Evolutionary conservation across 2,888 invertebrate species (phyloP), one percentile per base, ranked within the genome.

Genomic region (Acronicta psi): DNA sequence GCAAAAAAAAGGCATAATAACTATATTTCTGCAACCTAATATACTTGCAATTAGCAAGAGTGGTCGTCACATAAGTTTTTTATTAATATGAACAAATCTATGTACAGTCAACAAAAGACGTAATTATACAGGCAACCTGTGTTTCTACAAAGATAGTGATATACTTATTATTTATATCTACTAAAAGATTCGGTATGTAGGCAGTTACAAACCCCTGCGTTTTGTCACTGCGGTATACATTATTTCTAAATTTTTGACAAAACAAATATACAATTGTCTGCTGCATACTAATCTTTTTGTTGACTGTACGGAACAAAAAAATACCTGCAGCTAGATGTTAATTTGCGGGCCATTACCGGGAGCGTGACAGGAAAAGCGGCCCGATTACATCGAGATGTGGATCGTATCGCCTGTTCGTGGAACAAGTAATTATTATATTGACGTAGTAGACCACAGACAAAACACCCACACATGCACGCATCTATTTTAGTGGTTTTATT

Each of bases 331-430:
- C 56, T 66, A 64, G 58, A 75, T 75, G 80, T 77, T 82, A 86
- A 87, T 85, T n/a, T 82, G 81, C 69, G 53, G 61, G 61, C 75
- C 67, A 85, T 87, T 84, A 86, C 77, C 49, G 67, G 59, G 78
- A 84, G 83, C 88, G 86, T 85, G 91, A 90, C 90, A 89, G 89
- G 90, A 91, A 90, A 87, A 83, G 80, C 83, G 73, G 72, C 51
- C 56, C 76, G 87, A 89, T 89, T 86, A 81, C 76, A 84, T 83
- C 83, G 79, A 78, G 80, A 87, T 88, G 82, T 76, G 77, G 82
- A 85, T 86, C 83, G 73, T 77, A 79, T 80, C 81, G 79, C 67
- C 43, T 71, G 75, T 90, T 88, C 88, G 82, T 69, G 79, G 89
- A 88, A 90, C 73, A 60, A 46, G 75, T 81, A 81, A 88, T 89